Conservation (phyloP, 2,888 invertebrate genomes). For the Adineta ricciae region DNA sequence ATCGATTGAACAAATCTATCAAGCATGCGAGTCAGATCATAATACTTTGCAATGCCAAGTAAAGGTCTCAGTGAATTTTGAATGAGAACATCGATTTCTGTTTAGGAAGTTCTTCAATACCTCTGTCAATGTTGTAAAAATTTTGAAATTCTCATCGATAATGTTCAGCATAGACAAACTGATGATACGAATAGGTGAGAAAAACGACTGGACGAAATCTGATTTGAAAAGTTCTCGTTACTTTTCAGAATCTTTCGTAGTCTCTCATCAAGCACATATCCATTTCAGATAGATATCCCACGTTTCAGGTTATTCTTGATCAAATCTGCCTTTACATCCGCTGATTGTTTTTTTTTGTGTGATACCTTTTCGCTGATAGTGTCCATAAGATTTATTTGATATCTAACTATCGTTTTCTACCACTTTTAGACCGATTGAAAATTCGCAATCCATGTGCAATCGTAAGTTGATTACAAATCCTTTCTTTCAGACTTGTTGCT, state of each 20-base stretch:
- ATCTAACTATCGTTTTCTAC: not conserved
- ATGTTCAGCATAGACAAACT: not conserved
- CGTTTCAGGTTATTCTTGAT: not conserved
- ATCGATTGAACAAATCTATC: constrained; percentile 86
- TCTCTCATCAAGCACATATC: not conserved
- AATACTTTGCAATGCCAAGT: constrained; percentile 75
- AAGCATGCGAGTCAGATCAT: constrained; percentile 85
- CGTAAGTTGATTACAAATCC: not conserved
- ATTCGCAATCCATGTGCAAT: not conserved
- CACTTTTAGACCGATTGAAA: not conserved
- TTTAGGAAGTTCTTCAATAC: not conserved
- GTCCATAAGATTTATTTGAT: not conserved
- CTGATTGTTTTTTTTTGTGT: not conserved
- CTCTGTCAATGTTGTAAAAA: not conserved
- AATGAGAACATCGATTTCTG: not conserved
- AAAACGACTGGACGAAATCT: not conserved
- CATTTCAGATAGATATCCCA: not conserved
- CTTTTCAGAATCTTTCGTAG: not conserved
- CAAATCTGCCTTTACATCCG: not conserved
- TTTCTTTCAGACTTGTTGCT: not conserved
- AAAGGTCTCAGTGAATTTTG: constrained; percentile 26
- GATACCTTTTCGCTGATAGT: too few relatives aligned
- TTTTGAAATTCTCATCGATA: not conserved
- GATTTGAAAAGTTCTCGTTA: not conserved
- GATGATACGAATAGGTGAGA: not conserved